Conservation (phyloP, 2,113 vertebrate genomes). For the Pseudorhombus dupliciocellatus region DNA sequence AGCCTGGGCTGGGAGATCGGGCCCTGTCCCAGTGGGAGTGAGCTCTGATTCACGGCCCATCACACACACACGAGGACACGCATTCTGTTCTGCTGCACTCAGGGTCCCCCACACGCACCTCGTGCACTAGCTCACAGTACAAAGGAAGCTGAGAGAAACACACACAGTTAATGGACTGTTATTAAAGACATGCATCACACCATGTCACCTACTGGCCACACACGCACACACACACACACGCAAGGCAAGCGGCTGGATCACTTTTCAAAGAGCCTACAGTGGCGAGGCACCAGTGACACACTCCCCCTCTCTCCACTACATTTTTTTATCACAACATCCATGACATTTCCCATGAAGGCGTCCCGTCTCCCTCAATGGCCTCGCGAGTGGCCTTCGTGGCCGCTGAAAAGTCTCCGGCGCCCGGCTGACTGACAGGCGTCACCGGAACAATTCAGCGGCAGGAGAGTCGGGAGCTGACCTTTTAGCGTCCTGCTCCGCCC, state of each 20-base stretch:
- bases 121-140: not conserved
- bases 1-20: conserved; percentile 20
- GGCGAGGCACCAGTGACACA: conserved; percentile 13
- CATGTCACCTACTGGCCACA: conserved; percentile 58
- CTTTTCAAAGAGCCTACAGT: conserved; percentile 11
- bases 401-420: conserved; percentile 47
- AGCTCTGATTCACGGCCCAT: conserved; percentile 65
- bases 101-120: not conserved
- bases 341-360: conserved; percentile 66
- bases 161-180: conserved; percentile 73
- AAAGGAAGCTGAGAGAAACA: conserved; percentile 10
- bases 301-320: not conserved
- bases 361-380: conserved; percentile 19
- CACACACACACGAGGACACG: conserved; percentile 45
- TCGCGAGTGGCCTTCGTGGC: conserved; percentile 29
- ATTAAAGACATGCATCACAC: conserved; percentile 82
- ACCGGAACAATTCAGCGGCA: conserved; percentile 37
- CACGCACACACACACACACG: conserved; percentile 8
- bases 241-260: not conserved
- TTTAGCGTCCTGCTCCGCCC: conserved; percentile 33
- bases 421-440: conserved; percentile 70
- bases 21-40: conserved; percentile 45
- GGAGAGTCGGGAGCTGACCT: conserved; percentile 49
- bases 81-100: conserved; percentile 5
- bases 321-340: conserved; percentile 42